Percentiles rank a stretch among this genome's conserved stretches.
phyloP scores from a whole-genome alignment of 1,140 invertebrate species.

The Drosophila cardini region DNA sequence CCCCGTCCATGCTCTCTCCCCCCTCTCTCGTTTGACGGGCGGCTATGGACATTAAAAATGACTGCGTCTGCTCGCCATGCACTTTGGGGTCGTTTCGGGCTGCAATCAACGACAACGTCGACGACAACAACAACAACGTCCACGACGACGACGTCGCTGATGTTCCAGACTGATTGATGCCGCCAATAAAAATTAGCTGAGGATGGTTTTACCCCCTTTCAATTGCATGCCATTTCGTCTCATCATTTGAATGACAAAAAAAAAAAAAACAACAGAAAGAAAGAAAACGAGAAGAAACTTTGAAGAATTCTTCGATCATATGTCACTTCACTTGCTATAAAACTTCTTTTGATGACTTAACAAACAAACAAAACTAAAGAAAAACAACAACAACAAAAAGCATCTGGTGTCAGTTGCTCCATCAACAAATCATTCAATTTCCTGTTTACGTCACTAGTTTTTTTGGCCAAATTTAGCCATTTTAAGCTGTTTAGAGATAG shows the following conservation, averaged over 20 bases:
- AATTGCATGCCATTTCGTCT: constrained; percentile 9
- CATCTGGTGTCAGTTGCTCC: constrained; percentile 11
- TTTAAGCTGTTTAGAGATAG: too few relatives aligned
- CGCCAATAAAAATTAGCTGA: constrained; percentile 77
- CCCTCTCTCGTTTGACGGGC: constrained; percentile 37
- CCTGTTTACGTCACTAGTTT: constrained; percentile 11
- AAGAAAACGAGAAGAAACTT: not conserved
- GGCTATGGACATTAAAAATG: constrained; percentile 76
- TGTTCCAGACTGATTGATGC: constrained; percentile 73
- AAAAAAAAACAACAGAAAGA: not conserved
- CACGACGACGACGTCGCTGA: constrained; percentile 3
- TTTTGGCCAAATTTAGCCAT: not conserved
- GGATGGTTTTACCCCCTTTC: constrained; percentile 52
- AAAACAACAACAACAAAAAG: not conserved
- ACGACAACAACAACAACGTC: constrained; percentile 1
- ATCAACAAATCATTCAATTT: constrained; percentile 13
- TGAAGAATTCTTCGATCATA: constrained; percentile 10
- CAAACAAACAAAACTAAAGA: not conserved
- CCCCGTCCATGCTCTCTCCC: not conserved
- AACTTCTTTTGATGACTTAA: constrained; percentile 5
- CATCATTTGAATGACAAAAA: constrained; percentile 23
- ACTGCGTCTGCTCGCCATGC: constrained; percentile 74
- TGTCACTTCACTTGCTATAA: constrained; percentile 10
- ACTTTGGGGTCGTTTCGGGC: constrained; percentile 75
- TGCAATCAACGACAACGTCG: constrained; percentile 62